Percentiles rank a stretch among this genome's conserved stretches.
phyloP scores from a whole-genome alignment of 2,113 vertebrate species.

The Thinocorus orbignyianus region DNA sequence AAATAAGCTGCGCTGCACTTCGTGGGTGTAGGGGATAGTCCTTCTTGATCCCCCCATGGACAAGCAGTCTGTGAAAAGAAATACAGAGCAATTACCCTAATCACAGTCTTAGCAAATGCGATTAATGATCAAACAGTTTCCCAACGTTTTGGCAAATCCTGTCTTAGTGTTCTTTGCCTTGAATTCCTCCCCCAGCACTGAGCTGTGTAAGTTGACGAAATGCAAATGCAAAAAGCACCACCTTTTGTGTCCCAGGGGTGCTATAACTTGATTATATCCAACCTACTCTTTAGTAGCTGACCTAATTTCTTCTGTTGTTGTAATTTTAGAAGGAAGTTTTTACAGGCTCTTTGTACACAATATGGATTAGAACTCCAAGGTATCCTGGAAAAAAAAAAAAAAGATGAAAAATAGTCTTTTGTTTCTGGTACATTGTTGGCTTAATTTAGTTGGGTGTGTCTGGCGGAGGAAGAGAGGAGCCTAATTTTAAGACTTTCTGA shows the following conservation, averaged over 20 bases:
- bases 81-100: constrained; percentile 23
- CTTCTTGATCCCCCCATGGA: not conserved
- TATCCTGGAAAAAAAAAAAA: not conserved
- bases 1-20: not conserved
- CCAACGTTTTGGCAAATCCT: not conserved
- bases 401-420: not conserved
- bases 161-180: not conserved
- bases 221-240: constrained; percentile 1
- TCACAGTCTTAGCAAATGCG: constrained; percentile 1
- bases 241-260: constrained; percentile 17
- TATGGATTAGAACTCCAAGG: not conserved
- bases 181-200: not conserved
- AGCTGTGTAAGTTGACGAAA: not conserved
- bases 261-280: not conserved
- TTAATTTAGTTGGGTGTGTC: not conserved
- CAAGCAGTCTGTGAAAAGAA: not conserved
- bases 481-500: not conserved
- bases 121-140: constrained; percentile 42
- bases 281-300: not conserved
- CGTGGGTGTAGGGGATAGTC: not conserved
- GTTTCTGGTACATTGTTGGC: not conserved
- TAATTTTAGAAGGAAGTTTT: constrained; percentile 31
- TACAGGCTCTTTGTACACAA: not conserved
- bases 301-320: constrained; percentile 43
- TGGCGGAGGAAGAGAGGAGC: not conserved